Base-by-base conservation (phyloP, 2,113 vertebrate genomes). In the Cynocephalus volans region DNA sequence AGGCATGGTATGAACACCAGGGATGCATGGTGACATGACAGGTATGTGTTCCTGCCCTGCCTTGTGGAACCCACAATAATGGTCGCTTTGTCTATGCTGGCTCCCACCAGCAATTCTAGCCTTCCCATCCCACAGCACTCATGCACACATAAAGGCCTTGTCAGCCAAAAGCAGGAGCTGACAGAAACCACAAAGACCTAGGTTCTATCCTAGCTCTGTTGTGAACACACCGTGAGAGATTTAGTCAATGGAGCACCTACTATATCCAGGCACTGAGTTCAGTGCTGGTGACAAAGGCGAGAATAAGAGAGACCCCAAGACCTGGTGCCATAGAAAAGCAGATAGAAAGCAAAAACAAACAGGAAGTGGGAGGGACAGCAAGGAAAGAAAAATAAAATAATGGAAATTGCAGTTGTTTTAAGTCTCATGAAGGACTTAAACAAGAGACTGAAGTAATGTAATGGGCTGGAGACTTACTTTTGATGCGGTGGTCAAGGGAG, bases 221-320 rank as follows among this genome's bases (percentile, higher is more conserved):
- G 11, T 13, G 41, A 75, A 9, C 4, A 31, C 48, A 6, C 3
- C 0, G 3, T 26, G 15, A 80, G 24, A 48, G 2, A 1, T 10
- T 3, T 0, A 9, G 3, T 19, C 14, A 1, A 7, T 6, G 0
- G 23, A 41, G 24, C 26, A 50, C 10, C 60, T 62, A 3, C 21
- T 36, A 7, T 17, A 11, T 56, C 31, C 70, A 58, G 62, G 36
- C 62, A 31, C 10, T 5, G 31, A 52, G 19, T 70, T 73, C 36
- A 3, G 33, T 4, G 77, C 88, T 6, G 21, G 60, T 75, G 77
- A 64, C 48, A 54, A 3, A 15, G 7, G 1, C 36, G 14, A 33
- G 58, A 70, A 3, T 10, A 18, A 60, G 64, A n/a, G 62, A 73
- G 10, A 73, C 19, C 62, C 41, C 1, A 7, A 60, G 56, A 67